Evolutionary conservation across 2,113 vertebrate species (phyloP).

Genomic region (Triplophysa dalaica): DNA sequence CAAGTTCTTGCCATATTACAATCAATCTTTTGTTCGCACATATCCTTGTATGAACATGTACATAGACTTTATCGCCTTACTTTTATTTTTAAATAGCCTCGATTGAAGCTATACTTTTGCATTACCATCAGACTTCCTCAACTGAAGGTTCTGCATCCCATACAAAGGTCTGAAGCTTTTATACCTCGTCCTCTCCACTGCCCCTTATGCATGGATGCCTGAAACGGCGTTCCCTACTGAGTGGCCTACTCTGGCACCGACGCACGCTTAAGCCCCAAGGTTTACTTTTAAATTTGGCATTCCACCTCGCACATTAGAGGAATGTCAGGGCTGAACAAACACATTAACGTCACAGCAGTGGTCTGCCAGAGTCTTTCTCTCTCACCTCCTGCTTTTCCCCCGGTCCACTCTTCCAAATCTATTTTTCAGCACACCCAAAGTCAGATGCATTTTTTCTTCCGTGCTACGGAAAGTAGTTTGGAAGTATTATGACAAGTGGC

Average conservation of each 20-base stretch:
- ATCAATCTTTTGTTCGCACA: too few relatives aligned
- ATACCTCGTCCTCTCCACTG: neutral
- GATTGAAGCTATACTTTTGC: neutral
- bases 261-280: constrained; percentile 41
- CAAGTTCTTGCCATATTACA: too few relatives aligned
- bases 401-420: neutral
- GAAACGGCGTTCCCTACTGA: constrained; percentile 35
- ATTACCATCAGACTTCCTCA: neutral
- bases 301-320: constrained; percentile 46
- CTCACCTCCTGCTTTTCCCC: constrained; percentile 10
- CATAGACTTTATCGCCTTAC: too few relatives aligned
- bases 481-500: neutral
- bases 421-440: neutral
- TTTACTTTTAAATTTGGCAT: constrained; percentile 48
- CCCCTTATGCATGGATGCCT: constrained; percentile 26
- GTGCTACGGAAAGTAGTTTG: neutral
- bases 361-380: neutral
- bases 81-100: too few relatives aligned
- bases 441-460: neutral
- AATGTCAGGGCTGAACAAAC: constrained; percentile 47
- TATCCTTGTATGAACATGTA: too few relatives aligned
- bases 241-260: constrained; percentile 1
- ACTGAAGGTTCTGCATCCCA: neutral
- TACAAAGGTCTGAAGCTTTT: neutral
- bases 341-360: constrained; percentile 48